A percentile compares a stretch with the other conserved stretches of the same genome.
These are phyloP conservation scores for Drosophila biarmipes DNA, from an alignment of 1,140 invertebrate genomes.

Conservation along the genomic window DNA sequence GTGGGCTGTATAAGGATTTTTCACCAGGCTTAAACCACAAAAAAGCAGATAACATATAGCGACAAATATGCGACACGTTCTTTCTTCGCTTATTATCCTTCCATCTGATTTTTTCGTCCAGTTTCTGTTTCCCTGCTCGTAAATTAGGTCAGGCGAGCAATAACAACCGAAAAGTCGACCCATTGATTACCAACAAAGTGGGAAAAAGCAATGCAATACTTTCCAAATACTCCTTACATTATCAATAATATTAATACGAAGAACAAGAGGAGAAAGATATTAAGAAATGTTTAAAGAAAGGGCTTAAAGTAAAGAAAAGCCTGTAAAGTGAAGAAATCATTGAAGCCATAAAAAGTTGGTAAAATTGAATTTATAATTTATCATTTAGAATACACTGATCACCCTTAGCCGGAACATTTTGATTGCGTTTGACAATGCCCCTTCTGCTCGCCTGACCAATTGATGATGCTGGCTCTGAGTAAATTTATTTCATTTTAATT, in stretches of 20 bases:
- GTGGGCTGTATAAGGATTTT: slow-evolving; percentile 30
- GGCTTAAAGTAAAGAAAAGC: too few relatives aligned
- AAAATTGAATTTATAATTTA: neutral
- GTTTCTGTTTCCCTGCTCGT: slow-evolving; percentile 26
- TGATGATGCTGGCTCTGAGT: slow-evolving; percentile 9
- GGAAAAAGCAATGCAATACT: neutral
- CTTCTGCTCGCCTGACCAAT: slow-evolving; percentile 12
- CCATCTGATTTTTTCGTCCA: slow-evolving; percentile 5
- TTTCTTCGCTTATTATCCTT: slow-evolving; percentile 8
- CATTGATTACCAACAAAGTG: slow-evolving; percentile 2
- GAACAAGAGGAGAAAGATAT: too few relatives aligned
- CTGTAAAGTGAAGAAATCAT: too few relatives aligned
- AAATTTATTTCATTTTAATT: slow-evolving; percentile 50
- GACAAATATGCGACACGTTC: slow-evolving; percentile 45
- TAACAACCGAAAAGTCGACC: slow-evolving; percentile 6
- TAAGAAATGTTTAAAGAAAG: too few relatives aligned
- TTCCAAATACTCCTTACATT: too few relatives aligned
- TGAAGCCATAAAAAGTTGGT: neutral
- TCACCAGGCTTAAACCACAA: slow-evolving; percentile 6
- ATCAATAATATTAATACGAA: too few relatives aligned
- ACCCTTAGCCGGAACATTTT: slow-evolving; percentile 13
- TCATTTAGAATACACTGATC: neutral
- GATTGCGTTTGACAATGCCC: slow-evolving; percentile 7
- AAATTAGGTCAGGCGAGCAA: slow-evolving; percentile 43
- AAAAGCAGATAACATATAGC: neutral